Evolutionary conservation across 2,113 vertebrate genomes (phyloP).

Genomic region (Piliocolobus tephrosceles): DNA sequence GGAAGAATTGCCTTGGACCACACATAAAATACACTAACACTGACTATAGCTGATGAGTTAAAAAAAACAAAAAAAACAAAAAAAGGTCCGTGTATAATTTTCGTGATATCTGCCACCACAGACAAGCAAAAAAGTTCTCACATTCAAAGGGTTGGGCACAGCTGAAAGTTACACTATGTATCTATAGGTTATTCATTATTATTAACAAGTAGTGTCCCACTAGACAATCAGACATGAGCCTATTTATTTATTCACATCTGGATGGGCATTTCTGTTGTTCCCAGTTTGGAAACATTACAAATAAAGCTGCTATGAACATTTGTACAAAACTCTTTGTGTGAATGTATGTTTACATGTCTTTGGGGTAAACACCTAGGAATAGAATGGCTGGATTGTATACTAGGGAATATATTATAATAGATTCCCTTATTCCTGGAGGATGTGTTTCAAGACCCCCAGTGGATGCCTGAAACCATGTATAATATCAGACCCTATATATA

Average conservation of each 20-base stretch:
- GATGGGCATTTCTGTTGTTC: not conserved
- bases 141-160: no score
- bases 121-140: no score
- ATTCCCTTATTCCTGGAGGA: not conserved
- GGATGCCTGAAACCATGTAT: not conserved
- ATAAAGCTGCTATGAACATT: not conserved
- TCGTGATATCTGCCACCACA: no score
- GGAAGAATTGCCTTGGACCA: no score
- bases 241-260: not conserved
- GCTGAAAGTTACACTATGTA: not conserved
- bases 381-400: not conserved
- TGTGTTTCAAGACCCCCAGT: not conserved
- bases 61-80: no score
- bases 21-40: no score
- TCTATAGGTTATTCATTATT: not conserved
- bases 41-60: no score
- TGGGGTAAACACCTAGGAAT: not conserved
- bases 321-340: not conserved
- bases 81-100: no score
- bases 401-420: not conserved
- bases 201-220: not conserved
- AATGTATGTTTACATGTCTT: not conserved
- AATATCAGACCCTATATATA: not conserved
- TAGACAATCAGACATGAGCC: not conserved
- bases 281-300: not conserved